Base-by-base conservation (phyloP, 2,797 vertebrate species). In the Labroides dimidiatus region DNA sequence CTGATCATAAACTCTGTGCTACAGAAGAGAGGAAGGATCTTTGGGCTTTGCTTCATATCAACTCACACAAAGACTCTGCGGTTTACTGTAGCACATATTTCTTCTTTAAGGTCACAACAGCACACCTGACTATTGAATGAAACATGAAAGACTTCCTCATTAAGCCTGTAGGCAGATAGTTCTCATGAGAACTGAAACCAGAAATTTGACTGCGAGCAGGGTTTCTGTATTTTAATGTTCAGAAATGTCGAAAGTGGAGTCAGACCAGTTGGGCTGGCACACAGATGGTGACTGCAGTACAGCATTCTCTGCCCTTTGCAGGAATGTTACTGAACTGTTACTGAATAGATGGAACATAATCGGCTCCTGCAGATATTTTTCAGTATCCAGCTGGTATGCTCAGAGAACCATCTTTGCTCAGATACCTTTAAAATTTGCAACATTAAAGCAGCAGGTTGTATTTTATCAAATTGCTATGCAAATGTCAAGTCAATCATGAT, bases 61-160 rank as follows among this genome's bases (percentile, higher is more conserved):
- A 30, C 59, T 24, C 51, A 4, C 60, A 48, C 24, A 55, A 19
- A 58, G 47, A 52, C 15, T 58, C 37, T 2, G 24, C 16, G 54
- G 62, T 59, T 73, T 51, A 51, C 61, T 69, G 23, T 43, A 65
- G 50, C 11, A 3, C 39, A 19, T 55, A 52, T 49, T 24, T 56
- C 6, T 64, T 59, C 59, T 65, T 24, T 24, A 64, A 19, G 17
- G 67, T 66, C 21, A 19, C 37, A 82, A 80, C 67, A 77, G 62
- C 33, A 69, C 52, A 76, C 61, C 67, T 6, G 41, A 63, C 52
- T 66, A 12, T 17, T 82, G 60, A 79, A 75, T 61, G 36, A 64
- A 75, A 75, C 52, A 75, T 60, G 21, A 80, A 81, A 47, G 42
- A 20, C 14, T 66, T 78, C 83, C 36, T 55, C 51, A 65, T 70